Percentiles rank a stretch among this genome's conserved stretches.
phyloP scores from a whole-genome alignment of 2,888 invertebrate species.

The Suillia variegata region DNA sequence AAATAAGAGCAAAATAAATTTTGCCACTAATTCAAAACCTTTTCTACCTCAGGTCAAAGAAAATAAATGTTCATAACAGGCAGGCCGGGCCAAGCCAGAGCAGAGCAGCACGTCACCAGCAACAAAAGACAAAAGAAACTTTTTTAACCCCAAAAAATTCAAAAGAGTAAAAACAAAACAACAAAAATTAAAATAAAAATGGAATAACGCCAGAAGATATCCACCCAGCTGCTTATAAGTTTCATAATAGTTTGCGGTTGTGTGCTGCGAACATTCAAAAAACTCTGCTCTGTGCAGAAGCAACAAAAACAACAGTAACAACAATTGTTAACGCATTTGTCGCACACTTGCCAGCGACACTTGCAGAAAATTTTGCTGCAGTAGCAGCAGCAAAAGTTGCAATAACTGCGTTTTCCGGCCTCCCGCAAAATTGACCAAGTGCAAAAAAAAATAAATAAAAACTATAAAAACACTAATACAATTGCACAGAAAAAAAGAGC shows the following conservation, averaged over 20 bases:
- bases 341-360: background rate
- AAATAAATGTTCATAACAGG: background rate
- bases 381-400: too few species aligned
- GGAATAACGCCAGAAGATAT: background rate
- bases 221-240: too few species aligned
- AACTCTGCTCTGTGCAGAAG: too few species aligned
- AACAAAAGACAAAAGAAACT: background rate
- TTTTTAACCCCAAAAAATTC: background rate
- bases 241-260: background rate
- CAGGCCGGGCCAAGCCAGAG: too few species aligned
- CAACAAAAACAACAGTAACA: too few species aligned
- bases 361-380: too few species aligned
- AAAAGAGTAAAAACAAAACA: too few species aligned
- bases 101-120: background rate
- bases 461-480: too few species aligned
- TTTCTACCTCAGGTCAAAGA: background rate
- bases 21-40: background rate
- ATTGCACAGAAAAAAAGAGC: too few species aligned
- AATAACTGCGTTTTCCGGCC: too few species aligned
- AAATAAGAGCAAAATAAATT: background rate
- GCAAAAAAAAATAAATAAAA: too few species aligned
- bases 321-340: background rate
- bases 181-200: background rate
- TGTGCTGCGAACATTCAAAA: background rate
- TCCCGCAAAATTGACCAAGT: too few species aligned